These are phyloP conservation scores for Lissocephala sabroskyi DNA, from an alignment of 2,888 invertebrate genomes.

Conservation along the genomic window DNA sequence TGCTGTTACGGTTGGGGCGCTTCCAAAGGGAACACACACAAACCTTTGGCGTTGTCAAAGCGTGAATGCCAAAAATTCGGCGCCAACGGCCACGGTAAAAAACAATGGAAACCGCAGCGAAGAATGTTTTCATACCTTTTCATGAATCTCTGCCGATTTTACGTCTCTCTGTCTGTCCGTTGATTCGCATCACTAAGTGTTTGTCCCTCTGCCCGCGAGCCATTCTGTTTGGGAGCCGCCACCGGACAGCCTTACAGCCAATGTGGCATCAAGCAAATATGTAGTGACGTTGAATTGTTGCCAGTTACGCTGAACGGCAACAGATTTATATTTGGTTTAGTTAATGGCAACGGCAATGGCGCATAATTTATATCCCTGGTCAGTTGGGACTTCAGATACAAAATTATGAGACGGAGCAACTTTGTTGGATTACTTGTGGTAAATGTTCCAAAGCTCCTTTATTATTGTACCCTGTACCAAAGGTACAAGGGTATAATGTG, in stretches of 20 bases:
- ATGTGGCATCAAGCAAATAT: conserved; percentile 51
- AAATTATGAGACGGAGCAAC: too few species aligned
- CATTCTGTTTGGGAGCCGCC: too few species aligned
- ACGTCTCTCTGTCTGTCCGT: conserved; percentile 4
- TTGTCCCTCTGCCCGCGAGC: not conserved
- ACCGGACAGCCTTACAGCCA: too few species aligned
- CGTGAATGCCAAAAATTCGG: conserved; percentile 55
- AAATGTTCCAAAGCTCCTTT: too few species aligned
- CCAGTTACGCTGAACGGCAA: conserved; percentile 40
- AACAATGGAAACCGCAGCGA: conserved; percentile 57
- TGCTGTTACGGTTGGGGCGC: too few species aligned
- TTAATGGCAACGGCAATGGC: not conserved
- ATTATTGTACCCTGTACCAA: too few species aligned
- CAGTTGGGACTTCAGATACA: too few species aligned
- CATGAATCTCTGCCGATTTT: conserved; percentile 4
- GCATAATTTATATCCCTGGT: not conserved
- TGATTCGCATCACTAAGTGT: conserved; percentile 11
- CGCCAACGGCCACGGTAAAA: conserved; percentile 51
- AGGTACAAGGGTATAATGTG: too few species aligned
- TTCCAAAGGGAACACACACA: too few species aligned
- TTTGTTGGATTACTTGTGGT: too few species aligned
- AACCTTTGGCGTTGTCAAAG: conserved; percentile 34
- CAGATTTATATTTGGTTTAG: conserved; percentile 29
- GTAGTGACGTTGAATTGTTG: conserved; percentile 59
- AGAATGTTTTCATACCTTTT: conserved; percentile 60